Conservation (phyloP, 1,140 invertebrate species). For the Tachypleus tridentatus region DNA sequence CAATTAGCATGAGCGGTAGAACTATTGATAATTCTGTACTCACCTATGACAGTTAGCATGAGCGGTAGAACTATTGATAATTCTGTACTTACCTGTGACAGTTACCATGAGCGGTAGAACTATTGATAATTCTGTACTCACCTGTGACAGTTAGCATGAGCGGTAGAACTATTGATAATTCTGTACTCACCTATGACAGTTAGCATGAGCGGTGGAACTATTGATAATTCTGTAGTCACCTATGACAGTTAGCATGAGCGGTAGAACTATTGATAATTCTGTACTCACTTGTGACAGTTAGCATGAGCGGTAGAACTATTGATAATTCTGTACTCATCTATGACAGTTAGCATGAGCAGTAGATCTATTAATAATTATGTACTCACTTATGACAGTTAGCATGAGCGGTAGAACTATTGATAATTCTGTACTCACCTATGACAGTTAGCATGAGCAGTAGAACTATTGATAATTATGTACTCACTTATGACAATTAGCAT, state of each 20-base stretch:
- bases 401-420: neutral
- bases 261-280: no score
- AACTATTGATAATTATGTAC: neutral
- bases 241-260: constrained; percentile 14
- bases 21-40: neutral
- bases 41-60: constrained; percentile 18
- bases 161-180: no score
- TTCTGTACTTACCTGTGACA: constrained; percentile 16
- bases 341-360: constrained; percentile 12
- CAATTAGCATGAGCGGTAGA: constrained; percentile 7
- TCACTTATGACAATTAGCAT: constrained; percentile 18
- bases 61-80: no score
- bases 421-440: constrained; percentile 12
- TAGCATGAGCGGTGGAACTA: constrained; percentile 2
- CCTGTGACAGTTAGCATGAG: constrained; percentile 17
- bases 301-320: neutral
- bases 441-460: constrained; percentile 9
- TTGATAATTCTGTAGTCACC: constrained; percentile 7
- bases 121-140: constrained; percentile 3
- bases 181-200: constrained; percentile 16
- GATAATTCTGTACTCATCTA: constrained; percentile 9
- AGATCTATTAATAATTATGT: no score
- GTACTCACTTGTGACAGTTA: constrained; percentile 18
- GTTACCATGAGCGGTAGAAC: constrained; percentile 4
- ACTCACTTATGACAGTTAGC: constrained; percentile 19